A percentile compares a stretch with the other conserved stretches of the same genome.
phyloP scores from a whole-genome alignment of 2,888 invertebrate genomes.

The Tetranychus piercei region DNA sequence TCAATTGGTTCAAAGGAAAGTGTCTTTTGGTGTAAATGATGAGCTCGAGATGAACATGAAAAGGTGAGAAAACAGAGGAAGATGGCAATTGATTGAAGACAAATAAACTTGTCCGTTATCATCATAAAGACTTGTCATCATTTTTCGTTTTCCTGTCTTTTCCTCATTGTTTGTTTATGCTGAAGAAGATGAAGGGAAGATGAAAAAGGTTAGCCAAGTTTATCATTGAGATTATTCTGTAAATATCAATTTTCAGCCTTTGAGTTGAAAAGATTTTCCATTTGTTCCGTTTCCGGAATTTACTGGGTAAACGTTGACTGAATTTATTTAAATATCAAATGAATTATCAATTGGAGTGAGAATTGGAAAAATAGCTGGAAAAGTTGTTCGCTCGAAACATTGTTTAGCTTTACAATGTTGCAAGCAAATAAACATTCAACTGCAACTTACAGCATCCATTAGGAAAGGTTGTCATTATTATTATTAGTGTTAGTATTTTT shows the following conservation, averaged over 20 bases:
- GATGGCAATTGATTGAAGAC: neutral
- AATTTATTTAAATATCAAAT: neutral
- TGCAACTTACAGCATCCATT: neutral
- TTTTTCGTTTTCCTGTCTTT: too few relatives aligned
- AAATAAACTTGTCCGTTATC: neutral
- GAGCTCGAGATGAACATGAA: too few relatives aligned
- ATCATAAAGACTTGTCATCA: neutral
- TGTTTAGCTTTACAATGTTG: too few relatives aligned
- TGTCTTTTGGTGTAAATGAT: too few relatives aligned
- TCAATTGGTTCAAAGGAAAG: too few relatives aligned
- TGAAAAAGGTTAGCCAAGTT: too few relatives aligned
- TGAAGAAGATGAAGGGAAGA: too few relatives aligned
- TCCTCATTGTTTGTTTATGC: neutral
- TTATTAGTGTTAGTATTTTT: neutral
- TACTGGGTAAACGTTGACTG: neutral
- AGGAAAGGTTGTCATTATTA: neutral
- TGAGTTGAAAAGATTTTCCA: neutral
- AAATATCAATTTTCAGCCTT: neutral
- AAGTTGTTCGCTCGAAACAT: too few relatives aligned
- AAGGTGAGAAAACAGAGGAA: neutral
- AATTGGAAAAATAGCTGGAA: too few relatives aligned
- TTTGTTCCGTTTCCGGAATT: neutral
- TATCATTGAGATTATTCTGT: neutral
- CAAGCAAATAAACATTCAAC: too few relatives aligned
- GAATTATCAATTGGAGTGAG: neutral